A percentile compares a stretch with the other conserved stretches of the same genome.
Conservation (phyloP, 2,797 vertebrate genomes). For the Darevskia nairensis region DNA sequence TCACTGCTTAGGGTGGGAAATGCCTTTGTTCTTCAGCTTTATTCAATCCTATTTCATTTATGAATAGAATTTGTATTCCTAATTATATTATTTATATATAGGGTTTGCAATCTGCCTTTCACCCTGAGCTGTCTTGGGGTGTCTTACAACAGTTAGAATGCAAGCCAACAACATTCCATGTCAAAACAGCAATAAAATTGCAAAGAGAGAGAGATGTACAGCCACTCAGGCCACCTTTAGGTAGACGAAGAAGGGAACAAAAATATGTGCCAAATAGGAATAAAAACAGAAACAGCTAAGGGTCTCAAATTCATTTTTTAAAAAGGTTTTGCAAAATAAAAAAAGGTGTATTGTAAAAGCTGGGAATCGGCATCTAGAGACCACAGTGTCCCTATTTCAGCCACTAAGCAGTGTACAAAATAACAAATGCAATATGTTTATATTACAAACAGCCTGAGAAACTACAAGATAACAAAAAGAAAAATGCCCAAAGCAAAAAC, state of each 20-base stretch:
- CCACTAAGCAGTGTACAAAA: no score
- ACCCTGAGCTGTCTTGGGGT: not conserved
- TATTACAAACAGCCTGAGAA: no score
- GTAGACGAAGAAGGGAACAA: not conserved
- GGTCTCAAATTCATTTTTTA: no score
- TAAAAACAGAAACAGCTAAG: not conserved
- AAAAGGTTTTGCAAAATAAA: no score
- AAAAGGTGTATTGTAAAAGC: no score
- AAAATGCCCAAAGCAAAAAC: no score
- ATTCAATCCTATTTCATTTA: not conserved
- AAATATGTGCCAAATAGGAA: not conserved
- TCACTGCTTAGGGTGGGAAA: conserved; percentile 34
- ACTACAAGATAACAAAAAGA: no score
- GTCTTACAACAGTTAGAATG: not conserved
- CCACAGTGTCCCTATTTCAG: no score
- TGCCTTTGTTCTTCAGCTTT: conserved; percentile 47
- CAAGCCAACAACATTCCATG: not conserved
- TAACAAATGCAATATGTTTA: no score
- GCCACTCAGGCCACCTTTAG: not conserved
- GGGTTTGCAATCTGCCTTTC: conserved; percentile 32
- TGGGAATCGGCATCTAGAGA: no score
- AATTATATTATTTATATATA: not conserved
- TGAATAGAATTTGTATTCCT: not conserved
- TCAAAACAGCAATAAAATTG: not conserved
- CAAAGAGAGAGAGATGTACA: not conserved